Percentiles rank a stretch among this genome's conserved stretches.
Evolutionary conservation across 2,888 invertebrate species (phyloP).

Genomic region (Sinopyrophorus schimmeli): DNA sequence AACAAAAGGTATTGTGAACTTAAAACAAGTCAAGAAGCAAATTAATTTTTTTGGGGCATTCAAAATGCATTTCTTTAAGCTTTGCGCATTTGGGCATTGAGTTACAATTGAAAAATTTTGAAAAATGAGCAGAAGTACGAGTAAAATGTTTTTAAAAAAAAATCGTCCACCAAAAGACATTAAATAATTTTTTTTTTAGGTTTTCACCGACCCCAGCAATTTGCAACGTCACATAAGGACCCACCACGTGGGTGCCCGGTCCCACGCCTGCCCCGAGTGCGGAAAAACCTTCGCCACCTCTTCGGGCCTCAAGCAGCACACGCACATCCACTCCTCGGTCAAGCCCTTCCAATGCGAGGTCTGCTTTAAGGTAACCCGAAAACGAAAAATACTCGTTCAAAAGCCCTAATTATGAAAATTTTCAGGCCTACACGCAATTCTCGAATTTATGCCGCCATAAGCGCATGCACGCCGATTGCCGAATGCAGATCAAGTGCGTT

Average conservation of each 20-base stretch:
- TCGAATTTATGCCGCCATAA: constrained; percentile 99
- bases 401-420: not conserved
- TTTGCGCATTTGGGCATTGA: too few relatives aligned
- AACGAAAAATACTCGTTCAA: not conserved
- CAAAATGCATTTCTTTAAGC: too few relatives aligned
- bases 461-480: constrained; percentile 96
- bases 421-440: constrained; percentile 95
- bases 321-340: constrained; percentile 97
- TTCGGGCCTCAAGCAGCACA: constrained; percentile 97
- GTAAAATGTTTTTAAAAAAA: too few relatives aligned
- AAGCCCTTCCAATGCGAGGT: constrained; percentile 98
- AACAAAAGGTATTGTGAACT: too few relatives aligned
- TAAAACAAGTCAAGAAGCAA: too few relatives aligned
- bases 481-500: constrained; percentile 89
- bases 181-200: constrained; percentile 66
- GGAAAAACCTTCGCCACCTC: constrained; percentile 98
- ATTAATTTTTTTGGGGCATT: too few relatives aligned
- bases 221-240: constrained; percentile 95
- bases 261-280: constrained; percentile 97
- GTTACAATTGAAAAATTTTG: too few relatives aligned
- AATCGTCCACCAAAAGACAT: constrained; percentile 8
- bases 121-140: too few relatives aligned
- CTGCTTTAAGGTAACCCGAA: constrained; percentile 86
- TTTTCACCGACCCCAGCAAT: constrained; percentile 95
- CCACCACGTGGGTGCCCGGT: constrained; percentile 92